These are phyloP conservation scores for Planococcus citri DNA, from an alignment of 1,140 invertebrate species.

Conservation along the genomic window DNA sequence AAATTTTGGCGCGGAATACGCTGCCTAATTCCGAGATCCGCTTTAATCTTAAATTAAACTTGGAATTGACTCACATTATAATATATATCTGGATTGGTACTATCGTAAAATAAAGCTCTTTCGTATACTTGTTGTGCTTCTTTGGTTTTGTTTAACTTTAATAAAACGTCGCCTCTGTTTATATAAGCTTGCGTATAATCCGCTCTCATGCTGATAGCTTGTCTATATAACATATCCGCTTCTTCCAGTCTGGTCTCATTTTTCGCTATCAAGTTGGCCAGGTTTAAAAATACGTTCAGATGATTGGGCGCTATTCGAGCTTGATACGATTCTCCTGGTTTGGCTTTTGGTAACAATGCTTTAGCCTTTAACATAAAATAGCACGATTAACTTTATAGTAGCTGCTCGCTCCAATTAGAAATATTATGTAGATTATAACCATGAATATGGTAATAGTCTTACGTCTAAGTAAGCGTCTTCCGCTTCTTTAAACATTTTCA, in stretches of 20 bases:
- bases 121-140: slow-evolving; percentile 93
- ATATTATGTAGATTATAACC: too few relatives aligned
- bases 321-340: slow-evolving; percentile 86
- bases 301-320: slow-evolving; percentile 91
- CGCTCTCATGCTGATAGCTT: slow-evolving; percentile 91
- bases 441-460: slow-evolving; percentile 25
- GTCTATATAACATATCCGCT: slow-evolving; percentile 82
- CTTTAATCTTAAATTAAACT: not conserved
- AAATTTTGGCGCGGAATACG: too few relatives aligned
- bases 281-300: slow-evolving; percentile 88
- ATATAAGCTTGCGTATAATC: slow-evolving; percentile 97
- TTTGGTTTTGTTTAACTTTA: slow-evolving; percentile 86
- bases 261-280: slow-evolving; percentile 88
- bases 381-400: not conserved
- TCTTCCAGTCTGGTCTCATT: slow-evolving; percentile 84
- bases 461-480: slow-evolving; percentile 80
- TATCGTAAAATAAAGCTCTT: slow-evolving; percentile 81
- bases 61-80: slow-evolving; percentile 71
- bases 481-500: slow-evolving; percentile 81
- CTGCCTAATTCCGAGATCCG: not conserved
- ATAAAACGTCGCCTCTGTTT: slow-evolving; percentile 87
- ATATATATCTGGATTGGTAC: slow-evolving; percentile 91
- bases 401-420: not conserved
- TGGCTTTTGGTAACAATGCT: slow-evolving; percentile 74
- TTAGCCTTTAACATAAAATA: slow-evolving; percentile 57